Evolutionary conservation across 2,797 vertebrate genomes (phyloP).

Genomic region (Lophotriccus pileatus): DNA sequence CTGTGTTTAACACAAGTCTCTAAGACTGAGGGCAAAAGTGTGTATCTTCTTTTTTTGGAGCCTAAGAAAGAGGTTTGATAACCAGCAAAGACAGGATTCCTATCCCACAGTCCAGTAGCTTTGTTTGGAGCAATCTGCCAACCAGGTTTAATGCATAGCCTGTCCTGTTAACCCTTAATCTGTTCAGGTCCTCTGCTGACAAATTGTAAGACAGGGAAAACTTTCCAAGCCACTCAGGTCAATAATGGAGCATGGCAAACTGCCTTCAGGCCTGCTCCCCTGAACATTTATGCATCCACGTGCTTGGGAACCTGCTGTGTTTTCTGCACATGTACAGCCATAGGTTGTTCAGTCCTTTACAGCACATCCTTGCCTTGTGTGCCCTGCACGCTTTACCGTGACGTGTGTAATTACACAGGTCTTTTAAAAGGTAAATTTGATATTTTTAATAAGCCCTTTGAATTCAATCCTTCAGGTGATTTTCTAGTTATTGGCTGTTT

Average conservation of each 20-base stretch:
- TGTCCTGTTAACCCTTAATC: background rate
- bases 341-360: background rate
- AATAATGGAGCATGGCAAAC: background rate
- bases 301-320: background rate
- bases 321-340: background rate
- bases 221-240: background rate
- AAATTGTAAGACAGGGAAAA: background rate
- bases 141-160: background rate
- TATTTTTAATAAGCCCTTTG: slow-evolving; percentile 57
- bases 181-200: background rate
- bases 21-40: background rate
- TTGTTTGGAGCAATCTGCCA: background rate
- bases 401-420: background rate
- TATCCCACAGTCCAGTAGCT: background rate
- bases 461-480: slow-evolving; percentile 27
- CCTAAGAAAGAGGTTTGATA: background rate
- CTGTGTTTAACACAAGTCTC: background rate
- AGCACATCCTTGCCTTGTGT: background rate
- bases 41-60: background rate
- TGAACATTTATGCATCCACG: background rate
- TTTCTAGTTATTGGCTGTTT: slow-evolving; percentile 57
- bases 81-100: background rate
- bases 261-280: background rate
- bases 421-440: slow-evolving; percentile 37
- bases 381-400: background rate